A percentile compares a stretch with the other conserved stretches of the same genome.
These are phyloP conservation scores for Margarornis squamiger DNA, from an alignment of 2,797 vertebrate genomes.

Conservation along the genomic window DNA sequence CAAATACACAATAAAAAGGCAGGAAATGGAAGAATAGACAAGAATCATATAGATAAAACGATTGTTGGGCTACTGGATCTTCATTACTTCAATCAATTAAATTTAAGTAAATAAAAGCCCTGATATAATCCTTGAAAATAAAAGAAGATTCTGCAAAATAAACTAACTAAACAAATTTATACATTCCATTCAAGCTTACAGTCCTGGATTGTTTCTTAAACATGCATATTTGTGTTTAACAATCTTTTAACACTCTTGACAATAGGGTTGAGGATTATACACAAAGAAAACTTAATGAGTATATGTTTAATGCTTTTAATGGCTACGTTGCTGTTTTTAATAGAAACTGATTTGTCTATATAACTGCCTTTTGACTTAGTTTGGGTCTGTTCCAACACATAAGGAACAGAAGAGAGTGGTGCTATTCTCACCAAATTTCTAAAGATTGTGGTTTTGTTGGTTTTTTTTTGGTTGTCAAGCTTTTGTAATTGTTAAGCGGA, in stretches of 20 bases:
- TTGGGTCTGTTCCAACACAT: not conserved
- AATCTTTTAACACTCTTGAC: not conserved
- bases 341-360: not conserved
- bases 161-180: not conserved
- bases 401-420: not conserved
- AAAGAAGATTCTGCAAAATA: not conserved
- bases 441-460: not conserved
- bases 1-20: not conserved
- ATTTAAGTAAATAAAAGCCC: not conserved
- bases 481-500: not conserved
- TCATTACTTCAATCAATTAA: not conserved
- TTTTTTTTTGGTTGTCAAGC: not conserved
- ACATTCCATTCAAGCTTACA: not conserved
- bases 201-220: not conserved
- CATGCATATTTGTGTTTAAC: not conserved
- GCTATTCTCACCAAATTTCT: not conserved
- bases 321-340: not conserved
- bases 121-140: not conserved
- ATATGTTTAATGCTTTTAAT: not conserved
- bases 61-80: not conserved
- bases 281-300: not conserved
- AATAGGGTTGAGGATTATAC: not conserved
- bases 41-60: not conserved
- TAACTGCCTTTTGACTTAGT: not conserved
- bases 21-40: not conserved